Evolutionary conservation across 1,140 invertebrate genomes (phyloP).

Genomic region (Brachystomella parvula): DNA sequence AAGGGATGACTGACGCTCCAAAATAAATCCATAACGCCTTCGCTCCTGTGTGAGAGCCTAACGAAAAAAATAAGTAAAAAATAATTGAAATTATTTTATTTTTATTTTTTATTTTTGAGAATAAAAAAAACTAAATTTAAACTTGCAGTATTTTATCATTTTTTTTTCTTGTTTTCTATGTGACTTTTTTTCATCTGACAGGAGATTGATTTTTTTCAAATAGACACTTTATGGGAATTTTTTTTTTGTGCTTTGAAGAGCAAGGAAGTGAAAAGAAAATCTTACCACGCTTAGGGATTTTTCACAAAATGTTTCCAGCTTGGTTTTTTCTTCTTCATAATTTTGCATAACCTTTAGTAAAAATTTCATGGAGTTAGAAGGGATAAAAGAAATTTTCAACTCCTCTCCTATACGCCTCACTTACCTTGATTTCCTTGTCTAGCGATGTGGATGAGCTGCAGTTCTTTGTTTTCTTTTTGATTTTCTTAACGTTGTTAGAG

Average conservation of each 20-base stretch:
- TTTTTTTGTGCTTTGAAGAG: too few relatives aligned
- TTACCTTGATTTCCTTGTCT: slow-evolving; percentile 80
- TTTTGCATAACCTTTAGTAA: slow-evolving; percentile 72
- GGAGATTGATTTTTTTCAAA: too few relatives aligned
- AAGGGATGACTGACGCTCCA: slow-evolving; percentile 81
- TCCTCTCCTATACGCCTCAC: too few relatives aligned
- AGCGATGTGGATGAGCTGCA: slow-evolving; percentile 58
- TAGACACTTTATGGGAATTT: too few relatives aligned
- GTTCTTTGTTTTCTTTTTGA: slow-evolving; percentile 71
- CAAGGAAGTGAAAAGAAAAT: too few relatives aligned
- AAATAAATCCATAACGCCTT: slow-evolving; percentile 81
- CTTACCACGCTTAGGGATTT: slow-evolving; percentile 83
- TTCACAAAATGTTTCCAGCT: slow-evolving; percentile 79
- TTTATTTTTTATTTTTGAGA: not conserved
- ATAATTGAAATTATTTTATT: not conserved
- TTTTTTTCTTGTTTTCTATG: too few relatives aligned
- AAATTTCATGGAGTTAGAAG: slow-evolving; percentile 24
- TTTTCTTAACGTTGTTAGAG: slow-evolving; percentile 78
- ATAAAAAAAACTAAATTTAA: slow-evolving; percentile 7
- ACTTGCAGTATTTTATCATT: too few relatives aligned
- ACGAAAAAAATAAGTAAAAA: slow-evolving; percentile 36
- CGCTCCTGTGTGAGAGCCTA: slow-evolving; percentile 90
- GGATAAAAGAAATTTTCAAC: not conserved
- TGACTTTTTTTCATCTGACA: too few relatives aligned
- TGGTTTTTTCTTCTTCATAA: slow-evolving; percentile 80